Conservation (phyloP, 2,797 vertebrate genomes). For the Enteromius afrohamiltoni region DNA sequence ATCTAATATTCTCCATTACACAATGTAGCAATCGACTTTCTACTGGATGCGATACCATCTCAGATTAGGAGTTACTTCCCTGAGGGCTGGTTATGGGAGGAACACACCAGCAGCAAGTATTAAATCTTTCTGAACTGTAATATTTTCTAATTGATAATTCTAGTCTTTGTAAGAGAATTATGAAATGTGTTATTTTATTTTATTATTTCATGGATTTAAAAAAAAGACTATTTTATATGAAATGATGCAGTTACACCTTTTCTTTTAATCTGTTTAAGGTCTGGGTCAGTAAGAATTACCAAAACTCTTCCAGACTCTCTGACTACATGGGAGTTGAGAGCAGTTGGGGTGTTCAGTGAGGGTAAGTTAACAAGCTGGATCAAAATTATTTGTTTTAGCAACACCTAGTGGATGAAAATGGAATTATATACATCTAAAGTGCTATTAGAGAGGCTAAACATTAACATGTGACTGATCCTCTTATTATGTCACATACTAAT, state of each 20-base stretch:
- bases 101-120: slow-evolving; percentile 75
- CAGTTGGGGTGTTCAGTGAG: slow-evolving; percentile 84
- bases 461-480: background rate
- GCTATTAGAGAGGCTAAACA: background rate
- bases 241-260: background rate
- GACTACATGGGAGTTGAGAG: slow-evolving; percentile 91
- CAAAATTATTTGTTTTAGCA: slow-evolving; percentile 19
- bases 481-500: background rate
- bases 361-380: slow-evolving; percentile 72
- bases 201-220: background rate
- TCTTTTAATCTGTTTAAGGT: slow-evolving; percentile 56
- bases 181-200: background rate
- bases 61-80: slow-evolving; percentile 91
- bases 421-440: background rate
- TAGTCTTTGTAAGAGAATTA: background rate
- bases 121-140: slow-evolving; percentile 13
- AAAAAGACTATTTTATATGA: background rate
- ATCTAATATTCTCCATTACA: slow-evolving; percentile 10
- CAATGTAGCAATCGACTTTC: slow-evolving; percentile 67
- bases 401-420: slow-evolving; percentile 8
- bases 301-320: slow-evolving; percentile 86
- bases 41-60: slow-evolving; percentile 71
- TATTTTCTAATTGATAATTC: background rate
- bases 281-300: slow-evolving; percentile 64
- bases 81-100: slow-evolving; percentile 96